Base-by-base conservation (phyloP, 2,797 vertebrate genomes). In the Philypnodon macrostomus region DNA sequence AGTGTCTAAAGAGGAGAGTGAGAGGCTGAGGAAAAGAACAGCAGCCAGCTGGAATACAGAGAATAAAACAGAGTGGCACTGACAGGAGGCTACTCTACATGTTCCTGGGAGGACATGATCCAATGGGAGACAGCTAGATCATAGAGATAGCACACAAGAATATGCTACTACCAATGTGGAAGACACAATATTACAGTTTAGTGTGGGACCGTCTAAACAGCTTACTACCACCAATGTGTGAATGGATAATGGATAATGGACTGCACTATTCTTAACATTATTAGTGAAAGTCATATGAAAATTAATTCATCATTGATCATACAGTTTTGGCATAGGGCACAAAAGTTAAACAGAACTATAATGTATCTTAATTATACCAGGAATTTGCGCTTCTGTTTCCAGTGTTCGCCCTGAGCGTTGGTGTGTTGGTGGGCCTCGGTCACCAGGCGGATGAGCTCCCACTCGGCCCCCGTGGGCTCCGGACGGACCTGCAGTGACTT, bases 371-470 rank as follows among this genome's bases (percentile, higher is more conserved):
- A 16, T 26, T 75, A 63, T 53, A 83, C 83, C 85, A 87, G 83
- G 74, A 98, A 98, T 91, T 97, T 98, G 86, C 96, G 92, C 62
- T 96, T 95, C 90, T 98, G 95, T 77, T 98, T 98, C 96, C 96
- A 98, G 73, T 97, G 95, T 75, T 93, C 91, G 82, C 96, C 96
- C 90, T 98, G 96, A 86, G 96, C 96, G 0, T 97, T 98, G 81
- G 96, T 98, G 84, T 95, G 95, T 52, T 93, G 91, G 65, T 98
- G 96, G 59, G 96, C 96, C 46, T 98, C 96, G 0, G 95, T 98
- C 72, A 95, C 95, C 41, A 94, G 78, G 13, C 89, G 94, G 86
- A 98, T 98, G 73, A 98, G 85, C 67, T 98, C 95, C 96, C 96
- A 98, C 84, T 98, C 96, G 16, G 91, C 88, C 0, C 89, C 87